phyloP scores from a whole-genome alignment of 92 coral and sea anemone genomes.

The Bergia sp. region DNA sequence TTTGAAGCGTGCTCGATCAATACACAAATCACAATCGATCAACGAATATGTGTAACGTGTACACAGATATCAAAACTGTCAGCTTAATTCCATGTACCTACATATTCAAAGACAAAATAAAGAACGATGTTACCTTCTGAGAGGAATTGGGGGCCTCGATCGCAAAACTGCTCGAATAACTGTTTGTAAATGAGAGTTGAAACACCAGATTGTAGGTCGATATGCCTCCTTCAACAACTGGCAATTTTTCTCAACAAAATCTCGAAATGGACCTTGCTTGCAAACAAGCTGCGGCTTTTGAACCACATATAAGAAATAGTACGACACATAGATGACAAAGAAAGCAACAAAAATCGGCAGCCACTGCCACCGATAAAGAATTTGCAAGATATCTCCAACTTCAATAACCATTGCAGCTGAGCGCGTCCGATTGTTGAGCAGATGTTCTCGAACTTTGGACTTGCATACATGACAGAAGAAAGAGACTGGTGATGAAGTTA shows the following conservation, averaged over 20 bases:
- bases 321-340: slow-evolving; percentile 56
- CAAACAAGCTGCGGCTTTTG: slow-evolving; percentile 74
- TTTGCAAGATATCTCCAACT: slow-evolving; percentile 49
- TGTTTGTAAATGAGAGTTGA: slow-evolving; percentile 80
- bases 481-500: slow-evolving; percentile 33
- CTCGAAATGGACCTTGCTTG: slow-evolving; percentile 78
- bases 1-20: not conserved
- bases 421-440: not conserved
- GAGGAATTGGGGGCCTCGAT: slow-evolving; percentile 78
- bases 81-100: not conserved
- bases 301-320: slow-evolving; percentile 78
- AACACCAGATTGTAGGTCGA: slow-evolving; percentile 89
- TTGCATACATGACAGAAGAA: not conserved
- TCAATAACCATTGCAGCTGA: slow-evolving; percentile 33
- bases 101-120: not conserved
- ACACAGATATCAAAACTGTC: not conserved
- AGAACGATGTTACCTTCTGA: slow-evolving; percentile 65
- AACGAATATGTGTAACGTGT: not conserved
- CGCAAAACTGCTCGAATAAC: slow-evolving; percentile 77
- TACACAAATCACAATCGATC: not conserved
- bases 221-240: slow-evolving; percentile 63
- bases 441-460: slow-evolving; percentile 12
- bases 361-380: slow-evolving; percentile 88
- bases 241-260: slow-evolving; percentile 68
- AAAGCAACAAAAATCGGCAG: slow-evolving; percentile 66